phyloP scores from a whole-genome alignment of 1,140 invertebrate genomes.

The Heliconius congener region DNA sequence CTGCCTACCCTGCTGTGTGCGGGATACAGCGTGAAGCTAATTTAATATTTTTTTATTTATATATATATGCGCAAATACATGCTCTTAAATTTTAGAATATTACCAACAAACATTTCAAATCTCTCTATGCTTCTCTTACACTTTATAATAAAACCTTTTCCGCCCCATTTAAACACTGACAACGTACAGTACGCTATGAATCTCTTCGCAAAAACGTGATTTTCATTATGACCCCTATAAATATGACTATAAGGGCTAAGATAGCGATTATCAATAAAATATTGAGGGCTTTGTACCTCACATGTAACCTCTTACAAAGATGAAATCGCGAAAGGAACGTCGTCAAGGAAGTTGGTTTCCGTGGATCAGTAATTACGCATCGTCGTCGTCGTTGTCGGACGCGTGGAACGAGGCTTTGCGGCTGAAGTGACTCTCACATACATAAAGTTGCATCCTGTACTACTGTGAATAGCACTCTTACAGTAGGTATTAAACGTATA shows the following conservation, averaged over 20 bases:
- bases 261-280: neutral
- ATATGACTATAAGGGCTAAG: neutral
- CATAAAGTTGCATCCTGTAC: conserved; percentile 3
- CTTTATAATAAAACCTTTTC: conserved; percentile 27
- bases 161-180: conserved; percentile 19
- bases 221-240: neutral
- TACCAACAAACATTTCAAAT: neutral
- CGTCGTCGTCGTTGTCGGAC: neutral
- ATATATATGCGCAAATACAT: neutral
- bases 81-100: neutral
- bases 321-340: conserved; percentile 27
- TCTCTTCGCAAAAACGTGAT: neutral
- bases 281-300: neutral
- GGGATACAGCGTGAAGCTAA: too few relatives aligned
- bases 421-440: neutral
- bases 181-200: neutral
- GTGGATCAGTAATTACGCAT: conserved; percentile 28
- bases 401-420: neutral
- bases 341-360: conserved; percentile 29
- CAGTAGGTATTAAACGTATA: neutral
- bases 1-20: too few relatives aligned
- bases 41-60: too few relatives aligned
- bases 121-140: neutral
- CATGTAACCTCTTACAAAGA: conserved; percentile 20
- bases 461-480: neutral